Evolutionary conservation across 2,113 vertebrate genomes (phyloP).

Genomic region (Saguinus midas): DNA sequence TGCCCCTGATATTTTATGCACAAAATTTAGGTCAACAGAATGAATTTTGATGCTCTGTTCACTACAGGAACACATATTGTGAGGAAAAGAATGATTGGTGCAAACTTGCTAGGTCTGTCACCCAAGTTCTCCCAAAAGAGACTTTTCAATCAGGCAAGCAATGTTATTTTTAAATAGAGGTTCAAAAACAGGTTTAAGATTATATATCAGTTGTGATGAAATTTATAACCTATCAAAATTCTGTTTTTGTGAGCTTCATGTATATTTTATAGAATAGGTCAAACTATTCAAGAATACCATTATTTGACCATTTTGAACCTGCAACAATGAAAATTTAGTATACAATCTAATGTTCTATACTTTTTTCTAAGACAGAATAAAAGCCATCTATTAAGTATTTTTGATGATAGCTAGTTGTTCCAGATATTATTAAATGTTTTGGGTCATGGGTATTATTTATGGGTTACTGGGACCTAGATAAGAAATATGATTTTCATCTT

Average conservation of each 20-base stretch:
- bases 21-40: not conserved
- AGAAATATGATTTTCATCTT: not conserved
- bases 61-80: not conserved
- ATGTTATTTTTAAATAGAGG: not conserved
- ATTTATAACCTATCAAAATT: not conserved
- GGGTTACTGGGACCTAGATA: not conserved
- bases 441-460: not conserved
- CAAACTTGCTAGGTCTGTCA: not conserved
- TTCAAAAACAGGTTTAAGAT: not conserved
- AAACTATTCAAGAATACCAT: not conserved
- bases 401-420: not conserved
- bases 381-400: conserved; percentile 3
- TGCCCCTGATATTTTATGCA: not conserved
- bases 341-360: not conserved
- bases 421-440: not conserved
- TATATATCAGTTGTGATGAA: not conserved
- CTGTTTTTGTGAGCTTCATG: not conserved
- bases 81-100: not conserved
- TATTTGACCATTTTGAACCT: not conserved
- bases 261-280: not conserved
- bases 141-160: not conserved
- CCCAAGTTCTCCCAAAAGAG: not conserved
- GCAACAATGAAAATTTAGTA: not conserved
- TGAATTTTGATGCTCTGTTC: not conserved
- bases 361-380: not conserved